These are phyloP conservation scores for Taenaris catops DNA, from an alignment of 2,888 invertebrate genomes.

Conservation along the genomic window DNA sequence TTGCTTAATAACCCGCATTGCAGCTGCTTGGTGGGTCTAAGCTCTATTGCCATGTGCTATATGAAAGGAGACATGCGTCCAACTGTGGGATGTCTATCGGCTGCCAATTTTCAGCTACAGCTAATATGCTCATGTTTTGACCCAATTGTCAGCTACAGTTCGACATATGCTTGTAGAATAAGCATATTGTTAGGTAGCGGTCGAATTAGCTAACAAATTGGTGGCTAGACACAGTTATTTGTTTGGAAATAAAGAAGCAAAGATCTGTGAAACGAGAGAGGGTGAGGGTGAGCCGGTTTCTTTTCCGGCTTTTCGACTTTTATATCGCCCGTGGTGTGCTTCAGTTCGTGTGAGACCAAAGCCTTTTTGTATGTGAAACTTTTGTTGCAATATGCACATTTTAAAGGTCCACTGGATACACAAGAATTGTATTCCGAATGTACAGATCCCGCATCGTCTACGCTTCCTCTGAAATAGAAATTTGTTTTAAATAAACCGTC, in stretches of 20 bases:
- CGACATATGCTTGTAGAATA: too few relatives aligned
- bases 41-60: too few relatives aligned
- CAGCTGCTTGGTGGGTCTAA: too few relatives aligned
- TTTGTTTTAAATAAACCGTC: too few relatives aligned
- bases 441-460: conserved; percentile 45
- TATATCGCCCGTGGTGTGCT: conserved; percentile 35
- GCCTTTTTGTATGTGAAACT: conserved; percentile 61
- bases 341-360: conserved; percentile 38
- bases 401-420: conserved; percentile 30
- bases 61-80: too few relatives aligned
- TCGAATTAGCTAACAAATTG: conserved; percentile 81
- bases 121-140: too few relatives aligned
- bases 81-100: too few relatives aligned
- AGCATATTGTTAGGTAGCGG: too few relatives aligned
- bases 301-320: conserved; percentile 45
- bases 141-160: too few relatives aligned
- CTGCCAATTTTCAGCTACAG: too few relatives aligned
- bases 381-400: conserved; percentile 57
- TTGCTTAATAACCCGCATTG: too few relatives aligned
- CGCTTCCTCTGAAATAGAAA: conserved; percentile 40
- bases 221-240: conserved; percentile 82
- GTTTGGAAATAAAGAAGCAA: conserved; percentile 69
- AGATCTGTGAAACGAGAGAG: conserved; percentile 84
- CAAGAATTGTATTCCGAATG: conserved; percentile 36
- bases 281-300: conserved; percentile 73